A percentile compares a stretch with the other conserved stretches of the same genome.
Evolutionary conservation across 30 jellyfish, hydroid and myxozoan genomes (phyloP).

Genomic region (Nemopilema nomurai): DNA sequence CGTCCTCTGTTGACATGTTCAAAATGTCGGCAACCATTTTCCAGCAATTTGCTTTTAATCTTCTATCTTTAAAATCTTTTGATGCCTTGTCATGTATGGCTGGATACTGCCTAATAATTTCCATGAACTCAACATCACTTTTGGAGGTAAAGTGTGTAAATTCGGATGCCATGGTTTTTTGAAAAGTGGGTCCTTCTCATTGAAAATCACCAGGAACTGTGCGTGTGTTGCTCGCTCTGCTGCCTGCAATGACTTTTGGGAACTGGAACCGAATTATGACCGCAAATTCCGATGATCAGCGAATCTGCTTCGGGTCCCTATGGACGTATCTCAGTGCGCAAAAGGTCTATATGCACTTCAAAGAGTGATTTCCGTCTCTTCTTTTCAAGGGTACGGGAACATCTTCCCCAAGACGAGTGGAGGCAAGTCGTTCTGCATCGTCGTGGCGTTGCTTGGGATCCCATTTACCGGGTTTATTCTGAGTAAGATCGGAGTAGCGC

Average conservation of each 20-base stretch:
- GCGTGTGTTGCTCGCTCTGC: too few species aligned
- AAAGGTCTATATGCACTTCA: neutral
- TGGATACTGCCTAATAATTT: neutral
- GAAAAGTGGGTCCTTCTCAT: neutral
- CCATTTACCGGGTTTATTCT: conserved; percentile 80
- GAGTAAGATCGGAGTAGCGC: conserved; percentile 65
- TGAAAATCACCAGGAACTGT: too few species aligned
- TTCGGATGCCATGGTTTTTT: neutral
- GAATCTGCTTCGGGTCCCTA: too few species aligned
- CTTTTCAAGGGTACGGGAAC: conserved; percentile 70
- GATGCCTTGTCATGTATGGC: neutral
- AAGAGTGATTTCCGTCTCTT: neutral
- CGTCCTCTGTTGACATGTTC: neutral
- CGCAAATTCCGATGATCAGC: too few species aligned
- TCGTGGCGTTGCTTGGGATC: conserved; percentile 70
- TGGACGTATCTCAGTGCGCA: too few species aligned
- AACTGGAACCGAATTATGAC: too few species aligned
- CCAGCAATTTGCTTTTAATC: neutral
- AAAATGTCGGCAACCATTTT: neutral
- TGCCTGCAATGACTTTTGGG: too few species aligned
- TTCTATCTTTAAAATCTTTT: neutral
- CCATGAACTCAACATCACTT: neutral
- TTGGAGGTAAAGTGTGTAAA: neutral
- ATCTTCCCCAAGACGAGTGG: conserved; percentile 57
- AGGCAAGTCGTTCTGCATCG: conserved; percentile 61